phyloP scores from a whole-genome alignment of 2,888 invertebrate genomes.

The Tenthredo scrophulariae region DNA sequence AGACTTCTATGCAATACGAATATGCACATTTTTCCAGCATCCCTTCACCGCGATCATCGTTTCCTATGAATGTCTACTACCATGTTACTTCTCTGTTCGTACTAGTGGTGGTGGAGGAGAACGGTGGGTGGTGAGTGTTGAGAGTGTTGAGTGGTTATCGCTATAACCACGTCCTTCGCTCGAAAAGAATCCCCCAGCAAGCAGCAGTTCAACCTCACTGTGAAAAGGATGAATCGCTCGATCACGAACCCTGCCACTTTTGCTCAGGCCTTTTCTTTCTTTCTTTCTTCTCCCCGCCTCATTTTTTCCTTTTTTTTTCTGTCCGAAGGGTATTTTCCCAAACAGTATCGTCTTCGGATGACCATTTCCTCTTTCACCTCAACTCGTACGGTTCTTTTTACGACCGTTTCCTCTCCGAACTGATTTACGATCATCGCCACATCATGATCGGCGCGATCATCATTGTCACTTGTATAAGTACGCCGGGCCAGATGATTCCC shows the following conservation, averaged over 20 bases:
- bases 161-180: conserved; percentile 38
- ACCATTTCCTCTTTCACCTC: conserved; percentile 23
- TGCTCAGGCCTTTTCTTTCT: background rate
- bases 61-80: conserved; percentile 25
- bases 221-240: conserved; percentile 48
- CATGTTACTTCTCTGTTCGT: background rate
- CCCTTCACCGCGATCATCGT: background rate
- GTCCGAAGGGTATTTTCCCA: background rate
- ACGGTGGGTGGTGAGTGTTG: conserved; percentile 7
- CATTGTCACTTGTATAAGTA: background rate
- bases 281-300: too few species aligned
- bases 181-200: conserved; percentile 36
- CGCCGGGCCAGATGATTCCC: background rate
- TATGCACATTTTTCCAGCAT: conserved; percentile 1
- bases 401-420: background rate
- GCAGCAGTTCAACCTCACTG: conserved; percentile 2
- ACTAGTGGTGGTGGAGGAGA: background rate
- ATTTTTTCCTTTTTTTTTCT: background rate
- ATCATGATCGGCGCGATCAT: background rate
- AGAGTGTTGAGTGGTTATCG: conserved; percentile 43
- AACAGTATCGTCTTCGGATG: conserved; percentile 35
- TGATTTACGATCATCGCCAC: conserved; percentile 26
- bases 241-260: conserved; percentile 46
- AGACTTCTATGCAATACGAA: background rate
- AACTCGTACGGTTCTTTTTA: conserved; percentile 13